Conservation (phyloP, 1,140 invertebrate species). For the Trichoplusia ni region DNA sequence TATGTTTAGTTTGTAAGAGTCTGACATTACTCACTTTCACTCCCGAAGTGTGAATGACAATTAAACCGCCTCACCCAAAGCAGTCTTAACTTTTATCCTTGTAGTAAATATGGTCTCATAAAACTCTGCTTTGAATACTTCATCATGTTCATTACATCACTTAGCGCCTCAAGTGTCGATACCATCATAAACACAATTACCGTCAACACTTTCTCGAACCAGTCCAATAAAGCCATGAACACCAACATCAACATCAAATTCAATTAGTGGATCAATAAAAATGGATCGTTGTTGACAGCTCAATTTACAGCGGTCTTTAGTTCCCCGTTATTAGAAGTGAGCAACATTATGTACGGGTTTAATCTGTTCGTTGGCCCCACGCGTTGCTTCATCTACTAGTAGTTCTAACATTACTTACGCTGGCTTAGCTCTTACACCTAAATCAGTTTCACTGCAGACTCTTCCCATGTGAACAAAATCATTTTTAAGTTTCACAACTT, state of each 20-base stretch:
- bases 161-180: too few relatives aligned
- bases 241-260: slow-evolving; percentile 9
- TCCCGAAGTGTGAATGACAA: too few relatives aligned
- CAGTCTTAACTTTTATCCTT: too few relatives aligned
- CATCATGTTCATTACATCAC: too few relatives aligned
- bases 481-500: slow-evolving; percentile 41
- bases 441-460: slow-evolving; percentile 48
- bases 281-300: slow-evolving; percentile 11
- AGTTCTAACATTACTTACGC: slow-evolving; percentile 38
- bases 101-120: too few relatives aligned
- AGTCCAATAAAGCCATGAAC: slow-evolving; percentile 9
- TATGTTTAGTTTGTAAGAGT: too few relatives aligned
- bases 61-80: too few relatives aligned
- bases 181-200: too few relatives aligned
- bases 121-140: too few relatives aligned
- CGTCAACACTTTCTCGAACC: background rate
- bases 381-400: slow-evolving; percentile 53
- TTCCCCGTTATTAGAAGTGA: background rate
- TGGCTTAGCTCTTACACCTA: slow-evolving; percentile 38
- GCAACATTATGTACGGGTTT: slow-evolving; percentile 11
- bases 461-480: slow-evolving; percentile 54
- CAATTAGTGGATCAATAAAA: slow-evolving; percentile 6
- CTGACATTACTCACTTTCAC: too few relatives aligned
- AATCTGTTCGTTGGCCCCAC: slow-evolving; percentile 25
- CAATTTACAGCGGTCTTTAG: background rate